Base-by-base conservation (phyloP, 2,888 invertebrate species). In the Ypsolopha scabrella region DNA sequence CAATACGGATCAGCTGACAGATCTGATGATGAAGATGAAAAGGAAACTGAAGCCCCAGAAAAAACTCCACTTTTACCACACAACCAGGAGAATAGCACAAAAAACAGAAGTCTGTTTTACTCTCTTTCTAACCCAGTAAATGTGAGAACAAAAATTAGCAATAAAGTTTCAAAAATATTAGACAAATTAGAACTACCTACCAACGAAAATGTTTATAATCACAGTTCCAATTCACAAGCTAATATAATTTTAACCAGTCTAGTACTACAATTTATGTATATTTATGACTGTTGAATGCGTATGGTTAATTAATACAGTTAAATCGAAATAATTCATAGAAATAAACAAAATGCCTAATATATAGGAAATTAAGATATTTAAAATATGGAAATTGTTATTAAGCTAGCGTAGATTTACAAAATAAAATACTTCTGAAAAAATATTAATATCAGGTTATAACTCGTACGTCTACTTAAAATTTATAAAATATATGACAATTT, bases 1-100 rank as follows among this genome's bases (percentile, higher is more conserved):
- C 90, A 90, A 63, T 90, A 90, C 57, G 92, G 92, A 33, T 92
- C 92, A 10, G 92, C 92, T 34, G 93, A 93, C 69, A 89, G 89
- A 58, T 90, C 91, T 55, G 90, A 90, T 61, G 92, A 92, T 58
- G 89, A 89, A 63, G 90, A 89, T 50, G 85, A 85, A 41, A 71
- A 62, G 35, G 79, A 79, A 52, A 50, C 58, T 7, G 72, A 72
- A 46, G 56, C 60, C 50, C 55, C 62, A 10, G 55, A 61, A 1
- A 55, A 60, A 52, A 53, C 57, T 11, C 53, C 56, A 44, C 58
- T 61, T 52, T 36, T 53, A 37, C 55, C 56, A 24, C 63, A 63
- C 56, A 48, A 60, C 55, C 13, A 64, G 62, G 56, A 72, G 68
- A 57, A 62, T 63, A 34, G 68, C 63, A 73, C 61, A 36, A 65